Evolutionary conservation across 2,888 invertebrate species (phyloP), one percentile per base, ranked within the genome.

Genomic region (Tinea semifulvella): DNA sequence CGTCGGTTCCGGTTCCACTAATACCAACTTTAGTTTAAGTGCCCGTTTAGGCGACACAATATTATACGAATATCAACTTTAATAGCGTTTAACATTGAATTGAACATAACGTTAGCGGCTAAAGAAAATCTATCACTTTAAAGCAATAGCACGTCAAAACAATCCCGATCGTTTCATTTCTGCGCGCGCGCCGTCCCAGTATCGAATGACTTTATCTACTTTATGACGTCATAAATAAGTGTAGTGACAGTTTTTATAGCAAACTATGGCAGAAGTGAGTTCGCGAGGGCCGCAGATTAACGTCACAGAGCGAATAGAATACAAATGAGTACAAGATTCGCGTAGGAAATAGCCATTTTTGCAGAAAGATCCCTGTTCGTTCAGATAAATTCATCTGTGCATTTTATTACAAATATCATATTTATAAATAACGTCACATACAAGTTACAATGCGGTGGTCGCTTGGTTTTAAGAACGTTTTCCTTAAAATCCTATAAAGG

Each of bases 171-270:
- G 25, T 22, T 22, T 22, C 8, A 7, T 22, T 22, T n/a, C n/a
- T 36, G 36, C 18, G 36, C 16, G 16, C 4, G 16, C 35, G 36
- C 36, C 17, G 36, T 7, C 8, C 6, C 25, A 5, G 5, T 8
- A 18, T 18, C 36, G 16, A 16, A 18, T n/a, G 10, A 16, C 36
- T 64, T 58, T 63, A 65, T 68, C 63, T 66, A 61, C 60, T 77
- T 76, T 75, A 74, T 74, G 55, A 63, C 64, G 53, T 65, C 68
- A 67, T 77, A 79, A 79, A 77, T 73, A 73, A 63, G 16, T 56
- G 53, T 63, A 67, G 65, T 63, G 73, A 70, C 73, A 71, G 73
- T 67, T 75, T 76, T 76, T 79, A 76, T 74, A 66, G 65, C 68
- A 53, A 55, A 59, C 14, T 16, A 16, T 36, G 36, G 36, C 36